A percentile compares a stretch with the other conserved stretches of the same genome.
These are phyloP conservation scores for Halcyon senegalensis DNA, from an alignment of 2,113 vertebrate species.

Conservation along the genomic window DNA sequence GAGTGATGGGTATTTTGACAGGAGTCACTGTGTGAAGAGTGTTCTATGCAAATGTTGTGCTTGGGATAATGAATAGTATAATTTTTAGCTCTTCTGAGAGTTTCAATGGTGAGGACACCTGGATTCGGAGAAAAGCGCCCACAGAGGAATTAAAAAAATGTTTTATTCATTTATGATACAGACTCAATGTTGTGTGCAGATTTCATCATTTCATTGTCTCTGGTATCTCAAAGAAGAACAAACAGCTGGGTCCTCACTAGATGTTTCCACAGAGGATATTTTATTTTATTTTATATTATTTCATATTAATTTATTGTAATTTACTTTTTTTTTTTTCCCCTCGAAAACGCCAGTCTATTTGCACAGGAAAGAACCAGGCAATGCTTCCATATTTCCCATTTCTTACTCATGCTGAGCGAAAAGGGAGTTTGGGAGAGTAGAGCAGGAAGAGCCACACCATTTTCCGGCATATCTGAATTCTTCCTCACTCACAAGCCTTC, in stretches of 20 bases:
- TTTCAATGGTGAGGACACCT: conserved; percentile 54
- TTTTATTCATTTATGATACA: conserved; percentile 39
- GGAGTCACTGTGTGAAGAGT: not conserved
- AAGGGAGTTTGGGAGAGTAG: not conserved
- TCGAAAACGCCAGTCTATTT: not conserved
- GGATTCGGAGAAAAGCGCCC: conserved; percentile 37
- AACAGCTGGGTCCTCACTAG: conserved; percentile 26
- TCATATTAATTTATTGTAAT: not conserved
- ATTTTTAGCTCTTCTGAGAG: conserved; percentile 56
- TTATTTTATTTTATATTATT: not conserved
- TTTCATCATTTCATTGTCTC: conserved; percentile 58
- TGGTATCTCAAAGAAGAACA: conserved; percentile 32
- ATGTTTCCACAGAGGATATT: not conserved
- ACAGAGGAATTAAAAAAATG: conserved; percentile 42
- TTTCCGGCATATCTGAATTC: not conserved
- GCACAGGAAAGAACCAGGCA: not conserved
- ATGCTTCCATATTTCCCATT: not conserved
- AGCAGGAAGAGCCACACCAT: not conserved
- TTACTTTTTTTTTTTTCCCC: not conserved
- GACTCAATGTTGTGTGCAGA: conserved; percentile 10
- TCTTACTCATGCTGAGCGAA: not conserved
- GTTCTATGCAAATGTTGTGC: conserved; percentile 50
- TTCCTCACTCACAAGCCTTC: not conserved
- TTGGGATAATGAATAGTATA: conserved; percentile 41
- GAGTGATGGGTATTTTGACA: conserved; percentile 2